Evolutionary conservation across 2,888 invertebrate species (phyloP).

Genomic region (Chesias legatella): DNA sequence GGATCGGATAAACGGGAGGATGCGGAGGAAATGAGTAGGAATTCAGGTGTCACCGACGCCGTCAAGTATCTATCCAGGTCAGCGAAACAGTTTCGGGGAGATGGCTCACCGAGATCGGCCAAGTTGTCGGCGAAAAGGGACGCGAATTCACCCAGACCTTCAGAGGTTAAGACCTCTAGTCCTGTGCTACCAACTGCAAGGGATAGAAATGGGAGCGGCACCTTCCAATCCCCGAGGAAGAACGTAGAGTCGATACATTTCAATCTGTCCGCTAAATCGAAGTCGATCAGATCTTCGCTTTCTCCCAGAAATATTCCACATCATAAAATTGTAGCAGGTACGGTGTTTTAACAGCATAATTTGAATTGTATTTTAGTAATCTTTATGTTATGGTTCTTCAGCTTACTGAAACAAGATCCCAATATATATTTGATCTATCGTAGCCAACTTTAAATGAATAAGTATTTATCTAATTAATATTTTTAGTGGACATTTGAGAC

Average conservation of each 20-base stretch:
- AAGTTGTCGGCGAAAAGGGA: constrained; percentile 38
- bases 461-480: no score
- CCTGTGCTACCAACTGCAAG: constrained; percentile 45
- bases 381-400: no score
- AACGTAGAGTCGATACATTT: constrained; percentile 53
- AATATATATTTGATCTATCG: no score
- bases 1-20: constrained; percentile 36
- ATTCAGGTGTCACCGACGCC: constrained; percentile 48
- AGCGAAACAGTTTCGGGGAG: constrained; percentile 32
- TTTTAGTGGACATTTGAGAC: no score
- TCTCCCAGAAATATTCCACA: constrained; percentile 49
- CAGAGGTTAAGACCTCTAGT: constrained; percentile 40
- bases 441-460: no score
- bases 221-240: constrained; percentile 50
- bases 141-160: constrained; percentile 32
- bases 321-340: constrained; percentile 71
- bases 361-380: no score
- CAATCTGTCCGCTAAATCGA: constrained; percentile 47
- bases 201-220: constrained; percentile 32
- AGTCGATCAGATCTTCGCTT: constrained; percentile 43
- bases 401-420: no score
- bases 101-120: constrained; percentile 35
- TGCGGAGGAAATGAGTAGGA: constrained; percentile 63
- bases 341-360: constrained; percentile 1
- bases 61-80: constrained; percentile 43